Base-by-base conservation (phyloP, 2,797 vertebrate genomes). In the Darevskia nairensis region DNA sequence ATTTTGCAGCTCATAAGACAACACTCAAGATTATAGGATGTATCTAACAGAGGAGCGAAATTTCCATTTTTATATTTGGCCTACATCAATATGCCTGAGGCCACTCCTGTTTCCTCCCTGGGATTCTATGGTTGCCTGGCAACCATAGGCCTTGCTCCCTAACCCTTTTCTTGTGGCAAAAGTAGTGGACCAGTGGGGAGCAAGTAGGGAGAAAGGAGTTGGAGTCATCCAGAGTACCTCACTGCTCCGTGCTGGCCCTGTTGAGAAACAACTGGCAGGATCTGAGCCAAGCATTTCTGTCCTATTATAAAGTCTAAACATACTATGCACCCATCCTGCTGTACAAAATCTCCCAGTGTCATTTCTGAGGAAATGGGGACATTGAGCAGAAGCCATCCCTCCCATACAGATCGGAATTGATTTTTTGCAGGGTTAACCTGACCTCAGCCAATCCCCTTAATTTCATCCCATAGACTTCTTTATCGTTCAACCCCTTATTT, bases 81-180 rank as follows among this genome's bases (percentile, higher is more conserved):
- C 35, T 72, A 74, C 32, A 41, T 15, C 66, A 29, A 68, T 35
- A 35, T 59, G 76, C 68, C 39, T 29, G 64, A 74, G 29, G n/a
- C n/a, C 9, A 32, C 66, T 72, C 61, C 32, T 59, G 55, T 72
- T 79, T 59, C 23, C 29, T 80, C 35, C 27, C 44, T 55, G 69
- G 71, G 77, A 29, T 81, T 10, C 39, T 46, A 23, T 4, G 69
- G 88, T 85, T 89, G 82, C 88, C 80, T 85, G 29, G 83, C 82
- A 89, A 75, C 88, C 59, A 85, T 13, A 80, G 23, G 41, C 29
- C 68, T 85, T 71, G 32, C 39, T 85, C 83, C 39, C n/a, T 66
- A 64, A 64, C 23, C 39, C 35, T 66, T 82, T 87, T 27, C 21
- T 32, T 72, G 72, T 29, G 9, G 21, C 66, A 69, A 88, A 64